Conservation (phyloP, 2,797 vertebrate genomes). For the Chromobotia macracanthus region DNA sequence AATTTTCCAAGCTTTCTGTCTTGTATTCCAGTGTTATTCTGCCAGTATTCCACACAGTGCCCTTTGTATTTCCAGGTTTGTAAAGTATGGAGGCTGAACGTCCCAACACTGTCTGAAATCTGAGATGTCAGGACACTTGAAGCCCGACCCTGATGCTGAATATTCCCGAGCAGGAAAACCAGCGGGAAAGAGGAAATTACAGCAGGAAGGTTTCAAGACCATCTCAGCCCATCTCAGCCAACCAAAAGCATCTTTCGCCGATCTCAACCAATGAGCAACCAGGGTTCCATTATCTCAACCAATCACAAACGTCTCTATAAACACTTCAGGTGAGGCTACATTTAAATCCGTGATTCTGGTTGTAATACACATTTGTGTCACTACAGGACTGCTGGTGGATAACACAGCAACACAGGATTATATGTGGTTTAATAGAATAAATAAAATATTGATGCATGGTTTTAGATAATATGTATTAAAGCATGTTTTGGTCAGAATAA, state of each 20-base stretch:
- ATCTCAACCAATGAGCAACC: slow-evolving; percentile 50
- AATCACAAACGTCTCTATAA: slow-evolving; percentile 16
- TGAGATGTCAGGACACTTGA: slow-evolving; percentile 51
- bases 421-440: not conserved
- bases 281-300: slow-evolving; percentile 6
- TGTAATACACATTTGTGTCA: not conserved
- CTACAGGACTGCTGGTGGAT: not conserved
- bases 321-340: slow-evolving; percentile 15
- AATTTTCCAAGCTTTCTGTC: not conserved
- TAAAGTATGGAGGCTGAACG: slow-evolving; percentile 7
- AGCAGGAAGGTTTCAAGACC: slow-evolving; percentile 53
- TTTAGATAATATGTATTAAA: slow-evolving; percentile 8
- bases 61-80: slow-evolving; percentile 9
- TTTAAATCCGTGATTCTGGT: not conserved
- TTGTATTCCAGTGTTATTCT: not conserved
- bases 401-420: slow-evolving; percentile 2
- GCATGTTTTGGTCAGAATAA: not conserved
- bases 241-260: slow-evolving; percentile 35
- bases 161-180: slow-evolving; percentile 53
- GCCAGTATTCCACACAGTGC: slow-evolving; percentile 10
- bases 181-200: slow-evolving; percentile 57
- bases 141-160: slow-evolving; percentile 56
- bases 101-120: slow-evolving; percentile 33
- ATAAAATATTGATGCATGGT: slow-evolving; percentile 12
- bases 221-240: slow-evolving; percentile 41